Conservation (phyloP, 2,888 invertebrate species). For the Watsonalla cultraria region DNA sequence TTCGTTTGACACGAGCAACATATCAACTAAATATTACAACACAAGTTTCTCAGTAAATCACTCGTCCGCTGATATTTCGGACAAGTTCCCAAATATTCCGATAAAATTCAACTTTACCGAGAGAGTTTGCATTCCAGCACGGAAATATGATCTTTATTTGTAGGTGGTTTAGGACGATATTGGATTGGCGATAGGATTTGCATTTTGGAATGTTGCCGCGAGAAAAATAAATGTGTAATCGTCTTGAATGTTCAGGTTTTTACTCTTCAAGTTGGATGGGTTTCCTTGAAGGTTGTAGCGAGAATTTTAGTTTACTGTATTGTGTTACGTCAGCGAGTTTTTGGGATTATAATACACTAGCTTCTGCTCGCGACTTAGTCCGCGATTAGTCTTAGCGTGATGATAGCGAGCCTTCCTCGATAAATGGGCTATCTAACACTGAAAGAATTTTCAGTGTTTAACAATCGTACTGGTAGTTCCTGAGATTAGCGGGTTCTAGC, state of each 20-base stretch:
- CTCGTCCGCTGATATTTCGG: conserved; percentile 38
- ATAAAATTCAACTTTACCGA: conserved; percentile 59
- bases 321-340: too few relatives aligned
- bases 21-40: conserved; percentile 20
- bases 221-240: conserved; percentile 25
- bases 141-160: conserved; percentile 6
- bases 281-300: background rate
- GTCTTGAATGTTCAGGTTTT: conserved; percentile 5
- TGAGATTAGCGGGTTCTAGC: too few relatives aligned
- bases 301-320: too few relatives aligned
- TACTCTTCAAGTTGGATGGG: background rate
- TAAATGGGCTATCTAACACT: too few relatives aligned
- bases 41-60: conserved; percentile 52
- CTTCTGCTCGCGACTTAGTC: too few relatives aligned
- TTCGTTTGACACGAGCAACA: too few relatives aligned
- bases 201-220: conserved; percentile 16
- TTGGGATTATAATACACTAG: too few relatives aligned
- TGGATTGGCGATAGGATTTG: conserved; percentile 6
- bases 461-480: too few relatives aligned
- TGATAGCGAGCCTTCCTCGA: too few relatives aligned
- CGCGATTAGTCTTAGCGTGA: too few relatives aligned
- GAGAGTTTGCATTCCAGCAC: conserved; percentile 36
- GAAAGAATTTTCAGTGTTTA: too few relatives aligned
- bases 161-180: conserved; percentile 9
- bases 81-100: conserved; percentile 43